phyloP scores from a whole-genome alignment of 1,140 invertebrate species.

The Amphibalanus amphitrite region DNA sequence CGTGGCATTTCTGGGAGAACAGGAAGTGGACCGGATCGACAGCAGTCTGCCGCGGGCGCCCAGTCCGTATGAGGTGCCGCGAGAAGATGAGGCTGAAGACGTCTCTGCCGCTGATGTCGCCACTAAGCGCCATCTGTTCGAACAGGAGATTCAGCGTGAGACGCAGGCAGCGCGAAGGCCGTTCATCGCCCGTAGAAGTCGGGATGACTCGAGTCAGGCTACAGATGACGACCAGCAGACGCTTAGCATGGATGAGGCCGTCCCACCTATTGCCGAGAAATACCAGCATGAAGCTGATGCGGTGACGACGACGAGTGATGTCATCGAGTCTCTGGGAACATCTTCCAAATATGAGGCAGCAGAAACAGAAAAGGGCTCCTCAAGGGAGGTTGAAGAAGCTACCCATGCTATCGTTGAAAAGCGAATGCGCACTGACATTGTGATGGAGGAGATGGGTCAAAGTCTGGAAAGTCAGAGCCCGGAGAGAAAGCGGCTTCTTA shows the following conservation, averaged over 20 bases:
- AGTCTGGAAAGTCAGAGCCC: conserved; percentile 17
- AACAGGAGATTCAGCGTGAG: conserved; percentile 19
- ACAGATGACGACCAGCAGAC: too few relatives aligned
- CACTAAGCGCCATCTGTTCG: conserved; percentile 17
- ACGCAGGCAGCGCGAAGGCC: neutral
- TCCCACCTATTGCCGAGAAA: too few relatives aligned
- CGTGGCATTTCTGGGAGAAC: neutral
- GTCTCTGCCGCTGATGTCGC: conserved; percentile 17
- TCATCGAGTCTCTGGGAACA: too few relatives aligned
- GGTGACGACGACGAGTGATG: neutral
- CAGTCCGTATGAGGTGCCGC: conserved; percentile 22
- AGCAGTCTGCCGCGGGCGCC: conserved; percentile 11
- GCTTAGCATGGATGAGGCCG: too few relatives aligned
- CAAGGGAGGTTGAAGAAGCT: conserved; percentile 14
- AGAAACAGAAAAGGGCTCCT: conserved; percentile 6
- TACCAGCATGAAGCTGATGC: too few relatives aligned
- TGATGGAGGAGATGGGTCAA: conserved; percentile 16
- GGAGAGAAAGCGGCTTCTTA: conserved; percentile 17
- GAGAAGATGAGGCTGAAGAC: conserved; percentile 15
- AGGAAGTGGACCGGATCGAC: conserved; percentile 23
- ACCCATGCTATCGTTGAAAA: conserved; percentile 18
- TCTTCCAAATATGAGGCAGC: neutral
- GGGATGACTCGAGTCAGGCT: neutral
- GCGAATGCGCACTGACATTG: conserved; percentile 19
- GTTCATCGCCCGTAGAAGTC: neutral